Conservation (phyloP, 2,888 invertebrate species). For the Parnassius smintheus region DNA sequence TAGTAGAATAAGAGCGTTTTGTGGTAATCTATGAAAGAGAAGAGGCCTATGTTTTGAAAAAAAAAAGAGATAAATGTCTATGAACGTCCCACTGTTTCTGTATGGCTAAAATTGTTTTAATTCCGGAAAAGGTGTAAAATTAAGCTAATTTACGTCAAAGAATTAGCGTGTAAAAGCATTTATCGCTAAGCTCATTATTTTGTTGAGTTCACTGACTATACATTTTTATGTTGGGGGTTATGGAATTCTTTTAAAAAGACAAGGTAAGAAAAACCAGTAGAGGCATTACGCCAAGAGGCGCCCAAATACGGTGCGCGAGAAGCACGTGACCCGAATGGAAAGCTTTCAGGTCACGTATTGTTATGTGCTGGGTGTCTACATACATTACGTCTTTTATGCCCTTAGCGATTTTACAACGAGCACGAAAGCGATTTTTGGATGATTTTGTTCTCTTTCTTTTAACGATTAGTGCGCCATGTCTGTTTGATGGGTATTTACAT, state of each 20-base stretch:
- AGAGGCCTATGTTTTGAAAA: no score
- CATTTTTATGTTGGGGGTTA: not conserved
- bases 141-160: no score
- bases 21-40: no score
- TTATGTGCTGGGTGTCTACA: constrained; percentile 40
- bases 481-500: no score
- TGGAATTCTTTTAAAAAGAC: constrained; percentile 6
- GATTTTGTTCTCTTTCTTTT: not conserved
- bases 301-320: constrained; percentile 13
- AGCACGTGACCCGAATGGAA: constrained; percentile 21
- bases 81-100: no score
- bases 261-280: constrained; percentile 17
- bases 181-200: no score
- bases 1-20: no score
- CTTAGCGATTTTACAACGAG: constrained; percentile 42
- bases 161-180: no score
- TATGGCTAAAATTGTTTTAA: no score
- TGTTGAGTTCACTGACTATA: not conserved
- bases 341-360: constrained; percentile 42
- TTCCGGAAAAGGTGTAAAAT: no score
- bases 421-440: constrained; percentile 34
- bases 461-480: no score
- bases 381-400: constrained; percentile 42
- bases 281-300: constrained; percentile 8
- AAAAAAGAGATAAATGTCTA: no score